These are phyloP conservation scores for Danaus melanippus DNA, from an alignment of 1,140 invertebrate species.

Conservation along the genomic window DNA sequence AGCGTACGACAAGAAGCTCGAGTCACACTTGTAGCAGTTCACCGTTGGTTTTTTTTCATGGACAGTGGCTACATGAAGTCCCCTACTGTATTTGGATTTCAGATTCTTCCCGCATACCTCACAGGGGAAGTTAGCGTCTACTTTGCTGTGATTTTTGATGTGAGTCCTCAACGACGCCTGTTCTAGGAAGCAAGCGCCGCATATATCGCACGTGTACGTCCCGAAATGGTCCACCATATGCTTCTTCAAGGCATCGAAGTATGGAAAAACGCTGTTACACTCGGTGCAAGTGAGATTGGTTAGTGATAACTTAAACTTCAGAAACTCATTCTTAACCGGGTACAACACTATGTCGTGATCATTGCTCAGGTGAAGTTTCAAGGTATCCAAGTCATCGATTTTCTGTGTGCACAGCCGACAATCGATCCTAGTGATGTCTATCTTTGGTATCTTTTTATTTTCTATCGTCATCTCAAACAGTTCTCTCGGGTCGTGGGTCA, in stretches of 20 bases:
- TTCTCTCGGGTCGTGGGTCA: conserved; percentile 42
- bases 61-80: conserved; percentile 46
- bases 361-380: conserved; percentile 41
- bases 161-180: conserved; percentile 44
- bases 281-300: conserved; percentile 31
- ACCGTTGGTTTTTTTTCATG: conserved; percentile 58
- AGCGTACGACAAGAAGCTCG: conserved; percentile 50
- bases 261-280: conserved; percentile 37
- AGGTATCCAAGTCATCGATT: conserved; percentile 45
- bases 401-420: conserved; percentile 47
- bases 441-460: conserved; percentile 55
- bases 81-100: conserved; percentile 53
- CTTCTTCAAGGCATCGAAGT: conserved; percentile 52
- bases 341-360: conserved; percentile 29
- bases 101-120: conserved; percentile 57
- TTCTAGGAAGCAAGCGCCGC: conserved; percentile 54
- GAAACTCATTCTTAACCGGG: conserved; percentile 27
- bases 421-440: conserved; percentile 59
- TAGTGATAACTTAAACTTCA: conserved; percentile 27
- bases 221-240: conserved; percentile 62
- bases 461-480: conserved; percentile 47
- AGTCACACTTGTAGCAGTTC: conserved; percentile 58
- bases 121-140: conserved; percentile 49
- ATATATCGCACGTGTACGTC: conserved; percentile 53
- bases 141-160: conserved; percentile 47